These are phyloP conservation scores for Numida meleagris DNA, from an alignment of 2,113 vertebrate genomes.

Conservation along the genomic window DNA sequence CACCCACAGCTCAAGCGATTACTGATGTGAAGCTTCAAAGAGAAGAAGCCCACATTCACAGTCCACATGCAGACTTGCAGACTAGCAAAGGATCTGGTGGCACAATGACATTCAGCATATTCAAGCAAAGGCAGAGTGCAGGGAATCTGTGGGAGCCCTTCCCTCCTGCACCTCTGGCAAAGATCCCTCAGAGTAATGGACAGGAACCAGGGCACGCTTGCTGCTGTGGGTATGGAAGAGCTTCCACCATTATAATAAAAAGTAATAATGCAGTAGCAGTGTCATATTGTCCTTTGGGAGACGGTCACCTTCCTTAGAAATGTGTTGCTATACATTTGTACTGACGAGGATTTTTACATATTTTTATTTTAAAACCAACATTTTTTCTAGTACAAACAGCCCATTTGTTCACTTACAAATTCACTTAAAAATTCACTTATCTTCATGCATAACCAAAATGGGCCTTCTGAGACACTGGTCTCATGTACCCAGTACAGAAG, in stretches of 20 bases:
- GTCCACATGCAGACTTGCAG: neutral
- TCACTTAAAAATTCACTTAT: no score
- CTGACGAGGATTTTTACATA: neutral
- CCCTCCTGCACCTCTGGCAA: neutral
- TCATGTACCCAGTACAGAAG: neutral
- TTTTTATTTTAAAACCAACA: neutral
- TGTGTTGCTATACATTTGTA: neutral
- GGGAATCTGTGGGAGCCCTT: neutral
- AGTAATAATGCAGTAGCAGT: neutral
- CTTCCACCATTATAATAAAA: neutral
- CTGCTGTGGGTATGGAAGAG: neutral
- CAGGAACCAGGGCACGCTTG: neutral
- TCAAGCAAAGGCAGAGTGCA: neutral
- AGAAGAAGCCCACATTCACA: neutral
- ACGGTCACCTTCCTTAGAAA: neutral
- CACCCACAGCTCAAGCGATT: neutral
- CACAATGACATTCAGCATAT: neutral
- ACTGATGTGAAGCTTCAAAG: neutral
- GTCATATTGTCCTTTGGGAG: neutral
- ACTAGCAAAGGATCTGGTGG: accelerated
- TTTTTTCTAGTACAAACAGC: neutral
- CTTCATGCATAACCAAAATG: no score
- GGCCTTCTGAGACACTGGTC: neutral
- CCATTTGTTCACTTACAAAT: neutral
- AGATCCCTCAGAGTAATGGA: neutral